Conservation (phyloP, 2,888 invertebrate genomes). For the Fragum whitleyi region DNA sequence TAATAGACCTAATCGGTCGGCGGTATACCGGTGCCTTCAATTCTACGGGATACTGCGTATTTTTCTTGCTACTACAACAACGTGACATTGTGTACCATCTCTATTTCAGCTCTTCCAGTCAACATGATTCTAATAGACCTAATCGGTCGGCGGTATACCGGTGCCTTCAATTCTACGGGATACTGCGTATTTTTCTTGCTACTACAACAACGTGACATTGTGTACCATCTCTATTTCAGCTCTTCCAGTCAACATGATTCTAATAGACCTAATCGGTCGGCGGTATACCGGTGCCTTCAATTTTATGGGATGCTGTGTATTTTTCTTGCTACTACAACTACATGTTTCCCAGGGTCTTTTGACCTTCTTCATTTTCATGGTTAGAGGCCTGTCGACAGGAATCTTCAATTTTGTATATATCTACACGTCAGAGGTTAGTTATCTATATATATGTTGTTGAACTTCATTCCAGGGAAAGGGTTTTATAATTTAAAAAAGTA, state of each 20-base stretch:
- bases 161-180: constrained; percentile 73
- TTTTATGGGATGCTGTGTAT: constrained; percentile 69
- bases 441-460: not conserved
- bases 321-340: constrained; percentile 77
- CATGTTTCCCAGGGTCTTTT: constrained; percentile 70
- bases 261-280: constrained; percentile 82
- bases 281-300: constrained; percentile 75
- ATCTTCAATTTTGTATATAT: constrained; percentile 83
- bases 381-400: constrained; percentile 80
- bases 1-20: constrained; percentile 82
- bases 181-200: constrained; percentile 74
- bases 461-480: too few species aligned
- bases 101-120: constrained; percentile 82
- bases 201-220: too few species aligned
- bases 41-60: constrained; percentile 69
- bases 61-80: too few species aligned
- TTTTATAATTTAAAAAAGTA: too few species aligned
- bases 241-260: constrained; percentile 82
- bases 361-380: constrained; percentile 81
- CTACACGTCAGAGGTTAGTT: constrained; percentile 83
- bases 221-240: too few species aligned
- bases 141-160: constrained; percentile 79
- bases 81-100: too few species aligned
- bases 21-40: constrained; percentile 75
- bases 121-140: constrained; percentile 82